Percentiles rank a stretch among this genome's conserved stretches.
Evolutionary conservation across 2,113 vertebrate species (phyloP).

Genomic region (Danionella cerebrum): DNA sequence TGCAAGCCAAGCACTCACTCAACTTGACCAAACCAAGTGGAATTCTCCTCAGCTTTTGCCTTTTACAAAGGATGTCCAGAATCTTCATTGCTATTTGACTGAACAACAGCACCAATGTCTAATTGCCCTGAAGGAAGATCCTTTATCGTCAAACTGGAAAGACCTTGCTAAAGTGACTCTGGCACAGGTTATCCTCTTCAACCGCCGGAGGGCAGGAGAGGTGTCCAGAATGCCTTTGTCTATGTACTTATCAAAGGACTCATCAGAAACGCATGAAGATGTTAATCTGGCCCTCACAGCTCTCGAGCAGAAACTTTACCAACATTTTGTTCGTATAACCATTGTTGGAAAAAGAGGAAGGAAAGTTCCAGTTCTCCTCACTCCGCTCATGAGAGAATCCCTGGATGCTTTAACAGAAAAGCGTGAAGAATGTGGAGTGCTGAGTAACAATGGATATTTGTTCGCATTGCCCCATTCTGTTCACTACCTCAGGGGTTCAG

Average conservation of each 20-base stretch:
- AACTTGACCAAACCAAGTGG: constrained; percentile 10
- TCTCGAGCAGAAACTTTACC: constrained; percentile 13
- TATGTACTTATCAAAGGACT: background rate
- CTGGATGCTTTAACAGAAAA: no score
- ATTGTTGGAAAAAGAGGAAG: no score
- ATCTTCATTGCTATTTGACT: constrained; percentile 10
- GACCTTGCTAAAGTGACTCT: constrained; percentile 5
- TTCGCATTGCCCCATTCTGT: no score
- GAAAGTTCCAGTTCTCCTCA: no score
- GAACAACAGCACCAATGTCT: background rate
- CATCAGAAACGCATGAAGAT: background rate
- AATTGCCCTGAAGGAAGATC: background rate
- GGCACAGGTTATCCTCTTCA: constrained; percentile 16
- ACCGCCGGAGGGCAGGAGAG: constrained; percentile 11
- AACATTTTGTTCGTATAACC: no score
- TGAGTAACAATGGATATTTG: no score
- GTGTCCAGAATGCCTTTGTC: constrained; percentile 17
- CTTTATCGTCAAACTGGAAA: background rate
- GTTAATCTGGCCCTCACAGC: background rate
- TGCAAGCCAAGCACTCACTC: background rate
- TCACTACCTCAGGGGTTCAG: background rate
- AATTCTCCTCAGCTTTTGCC: constrained; percentile 11
- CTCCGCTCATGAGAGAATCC: no score
- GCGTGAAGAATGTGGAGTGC: no score
- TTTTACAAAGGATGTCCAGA: constrained; percentile 24